Conservation (phyloP, 2,797 vertebrate species). For the Chelon labrosus region DNA sequence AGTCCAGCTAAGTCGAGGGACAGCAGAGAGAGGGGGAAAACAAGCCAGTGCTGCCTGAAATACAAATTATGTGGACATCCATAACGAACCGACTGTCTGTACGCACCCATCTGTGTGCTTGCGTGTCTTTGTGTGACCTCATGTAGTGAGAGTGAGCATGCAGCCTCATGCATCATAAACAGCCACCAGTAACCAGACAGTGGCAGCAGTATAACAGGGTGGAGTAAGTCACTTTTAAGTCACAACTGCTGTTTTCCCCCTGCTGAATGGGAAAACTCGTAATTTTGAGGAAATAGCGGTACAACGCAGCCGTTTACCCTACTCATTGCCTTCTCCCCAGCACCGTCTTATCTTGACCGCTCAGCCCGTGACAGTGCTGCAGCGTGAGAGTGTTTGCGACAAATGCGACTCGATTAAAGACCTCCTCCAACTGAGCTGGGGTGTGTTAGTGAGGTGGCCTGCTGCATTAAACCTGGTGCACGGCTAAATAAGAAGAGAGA, state of each 20-base stretch:
- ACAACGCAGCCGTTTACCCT: constrained; percentile 18
- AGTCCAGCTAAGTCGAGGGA: constrained; percentile 51
- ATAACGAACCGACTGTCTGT: constrained; percentile 26
- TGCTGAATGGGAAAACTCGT: constrained; percentile 9
- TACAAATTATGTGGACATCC: constrained; percentile 58
- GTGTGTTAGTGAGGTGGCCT: constrained; percentile 11
- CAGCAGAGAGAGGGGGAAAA: constrained; percentile 18
- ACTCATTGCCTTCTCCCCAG: constrained; percentile 1
- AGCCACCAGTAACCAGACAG: constrained; percentile 11
- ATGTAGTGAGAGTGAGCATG: constrained; percentile 16
- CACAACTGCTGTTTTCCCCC: constrained; percentile 2
- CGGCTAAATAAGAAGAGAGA: constrained; percentile 29
- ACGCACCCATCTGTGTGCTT: constrained; percentile 5
- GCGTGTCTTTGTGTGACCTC: constrained; percentile 27
- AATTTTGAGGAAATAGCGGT: constrained; percentile 36
- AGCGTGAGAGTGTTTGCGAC: constrained; percentile 6
- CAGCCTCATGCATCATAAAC: constrained; percentile 17
- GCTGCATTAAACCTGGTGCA: constrained; percentile 39
- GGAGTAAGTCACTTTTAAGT: constrained; percentile 26
- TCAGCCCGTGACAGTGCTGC: neutral
- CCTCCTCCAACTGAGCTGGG: constrained; percentile 23
- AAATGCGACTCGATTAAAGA: constrained; percentile 46
- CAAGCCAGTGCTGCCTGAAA: constrained; percentile 20
- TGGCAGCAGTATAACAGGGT: constrained; percentile 19
- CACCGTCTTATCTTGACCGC: constrained; percentile 28